Base-by-base conservation (phyloP, 2,113 vertebrate species). In the Morphnarchus princeps region DNA sequence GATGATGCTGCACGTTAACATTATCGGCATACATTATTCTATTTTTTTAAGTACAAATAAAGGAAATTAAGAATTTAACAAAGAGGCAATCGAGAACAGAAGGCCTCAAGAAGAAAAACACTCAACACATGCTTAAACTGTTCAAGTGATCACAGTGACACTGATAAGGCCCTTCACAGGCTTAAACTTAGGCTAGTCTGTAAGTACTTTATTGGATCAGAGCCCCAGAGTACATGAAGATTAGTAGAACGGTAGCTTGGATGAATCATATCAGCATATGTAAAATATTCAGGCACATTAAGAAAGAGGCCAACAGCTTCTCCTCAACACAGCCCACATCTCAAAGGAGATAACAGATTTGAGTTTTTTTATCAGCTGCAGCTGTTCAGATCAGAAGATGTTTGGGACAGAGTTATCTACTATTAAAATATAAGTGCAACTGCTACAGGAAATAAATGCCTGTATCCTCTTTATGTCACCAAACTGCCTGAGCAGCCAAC, bases 161-260 rank as follows among this genome's bases (percentile, higher is more conserved):
- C 52, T 34, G 92, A 93, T 91, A 95, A 96, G 61, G 69, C 24
- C 38, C 65, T 83, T 61, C 63, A 49, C 24, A 62, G 63, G 65
- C 22, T 54, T 63, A 6, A 62, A 63, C 70, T 73, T 45, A 81
- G 80, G 38, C 73, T 59, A 54, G 80, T 67, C 65, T 40, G 32
- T 78, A 96, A 94, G 84, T 96, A 89, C 82, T 65, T 82, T 76
- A 49, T 7, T 94, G 92, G 96, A 71, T 29, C 81, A 47, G 78
- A 59, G 95, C 95, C 87, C 19, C 40, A 9, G 31, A 18, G 34
- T 21, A 73, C 62, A 20, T 1, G 6, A 45, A 82, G 70, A 81
- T 87, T 67, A 87, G 47, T 38, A 90, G 43, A 91, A 89, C 26
- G 34, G 73, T 6, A 28, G 79, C 80, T 57, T 7, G 8, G 31